phyloP scores from a whole-genome alignment of 2,888 invertebrate species.

The Odontomyia ornata region DNA sequence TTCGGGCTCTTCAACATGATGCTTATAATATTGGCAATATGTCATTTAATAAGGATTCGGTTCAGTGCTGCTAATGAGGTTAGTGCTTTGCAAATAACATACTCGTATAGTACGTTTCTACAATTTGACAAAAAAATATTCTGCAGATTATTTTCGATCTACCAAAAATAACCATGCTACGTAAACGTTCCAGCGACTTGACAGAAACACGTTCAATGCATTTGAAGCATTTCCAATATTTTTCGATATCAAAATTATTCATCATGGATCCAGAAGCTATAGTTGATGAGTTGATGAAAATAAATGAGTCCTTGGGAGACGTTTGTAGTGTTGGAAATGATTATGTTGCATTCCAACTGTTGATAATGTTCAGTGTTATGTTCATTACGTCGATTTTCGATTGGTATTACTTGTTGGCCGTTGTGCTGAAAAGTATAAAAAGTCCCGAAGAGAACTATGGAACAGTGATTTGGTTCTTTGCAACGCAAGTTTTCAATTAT shows the following conservation, averaged over 20 bases:
- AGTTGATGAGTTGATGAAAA: constrained; percentile 19
- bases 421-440: not conserved
- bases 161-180: too few relatives aligned
- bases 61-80: too few relatives aligned
- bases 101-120: too few relatives aligned
- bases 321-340: constrained; percentile 43
- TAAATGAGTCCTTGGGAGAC: constrained; percentile 47
- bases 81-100: too few relatives aligned
- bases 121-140: too few relatives aligned
- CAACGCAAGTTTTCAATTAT: not conserved
- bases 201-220: too few relatives aligned
- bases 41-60: too few relatives aligned
- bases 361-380: constrained; percentile 46
- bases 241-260: not conserved
- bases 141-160: too few relatives aligned
- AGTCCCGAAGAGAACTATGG: not conserved
- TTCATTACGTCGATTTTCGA: constrained; percentile 49
- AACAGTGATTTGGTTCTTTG: not conserved
- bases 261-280: not conserved
- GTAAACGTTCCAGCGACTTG: too few relatives aligned
- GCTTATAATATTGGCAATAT: too few relatives aligned
- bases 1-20: too few relatives aligned
- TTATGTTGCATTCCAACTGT: constrained; percentile 48
- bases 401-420: constrained; percentile 47
- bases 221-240: not conserved